These are phyloP conservation scores for Coronaproctus castanopsis DNA, from an alignment of 2,888 invertebrate genomes.

Conservation along the genomic window DNA sequence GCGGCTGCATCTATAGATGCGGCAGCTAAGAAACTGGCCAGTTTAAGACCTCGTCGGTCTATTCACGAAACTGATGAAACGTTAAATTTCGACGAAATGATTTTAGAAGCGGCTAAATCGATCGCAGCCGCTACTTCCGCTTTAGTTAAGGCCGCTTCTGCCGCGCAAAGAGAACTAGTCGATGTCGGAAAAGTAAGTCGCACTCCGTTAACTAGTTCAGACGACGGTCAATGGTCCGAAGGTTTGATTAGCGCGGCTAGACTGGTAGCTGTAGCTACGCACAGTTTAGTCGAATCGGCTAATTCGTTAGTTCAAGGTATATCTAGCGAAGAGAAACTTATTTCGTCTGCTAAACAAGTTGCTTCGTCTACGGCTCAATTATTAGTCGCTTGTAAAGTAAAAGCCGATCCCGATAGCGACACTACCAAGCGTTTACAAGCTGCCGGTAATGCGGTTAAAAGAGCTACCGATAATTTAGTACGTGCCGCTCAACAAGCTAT, in stretches of 20 bases:
- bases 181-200: conserved; percentile 66
- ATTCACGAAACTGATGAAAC: conserved; percentile 76
- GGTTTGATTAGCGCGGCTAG: conserved; percentile 88
- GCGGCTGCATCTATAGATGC: conserved; percentile 97
- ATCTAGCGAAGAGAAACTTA: conserved; percentile 83
- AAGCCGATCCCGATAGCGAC: conserved; percentile 88
- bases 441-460: conserved; percentile 90
- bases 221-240: conserved; percentile 96
- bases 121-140: conserved; percentile 95
- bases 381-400: conserved; percentile 90
- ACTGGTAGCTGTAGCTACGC: conserved; percentile 91
- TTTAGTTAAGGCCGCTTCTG: conserved; percentile 85
- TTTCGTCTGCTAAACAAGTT: conserved; percentile 88
- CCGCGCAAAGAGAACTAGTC: conserved; percentile 88
- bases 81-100: conserved; percentile 97
- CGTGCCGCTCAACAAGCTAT: conserved; percentile 83
- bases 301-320: conserved; percentile 86
- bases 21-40: conserved; percentile 85
- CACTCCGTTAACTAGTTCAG: conserved; percentile 62
- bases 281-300: conserved; percentile 91
- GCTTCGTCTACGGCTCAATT: conserved; percentile 94
- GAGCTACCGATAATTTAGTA: conserved; percentile 93
- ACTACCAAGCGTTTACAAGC: conserved; percentile 67
- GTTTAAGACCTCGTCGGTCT: conserved; percentile 64
- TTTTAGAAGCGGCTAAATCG: conserved; percentile 90